phyloP scores from a whole-genome alignment of 30 jellyfish, hydroid and myxozoan species.

The Haliclystus octoradiatus region DNA sequence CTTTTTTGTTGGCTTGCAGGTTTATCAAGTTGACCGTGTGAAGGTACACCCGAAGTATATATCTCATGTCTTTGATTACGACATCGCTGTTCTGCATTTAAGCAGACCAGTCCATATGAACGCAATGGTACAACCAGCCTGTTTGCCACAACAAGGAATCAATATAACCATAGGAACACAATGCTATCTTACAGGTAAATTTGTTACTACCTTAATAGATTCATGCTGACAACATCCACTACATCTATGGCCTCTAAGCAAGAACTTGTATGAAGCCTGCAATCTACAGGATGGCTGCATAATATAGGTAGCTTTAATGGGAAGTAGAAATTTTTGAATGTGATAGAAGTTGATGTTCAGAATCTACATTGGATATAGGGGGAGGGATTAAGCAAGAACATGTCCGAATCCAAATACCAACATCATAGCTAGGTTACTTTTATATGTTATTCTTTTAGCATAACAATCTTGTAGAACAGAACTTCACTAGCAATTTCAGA shows the following conservation, averaged over 20 bases:
- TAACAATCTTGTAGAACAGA: too few relatives aligned
- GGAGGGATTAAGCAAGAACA: too few relatives aligned
- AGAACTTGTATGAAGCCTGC: too few relatives aligned
- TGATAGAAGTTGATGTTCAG: not conserved
- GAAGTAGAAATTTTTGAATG: not conserved
- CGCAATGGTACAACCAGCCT: conserved; percentile 49
- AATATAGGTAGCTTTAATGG: not conserved
- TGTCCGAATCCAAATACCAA: too few relatives aligned
- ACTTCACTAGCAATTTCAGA: too few relatives aligned
- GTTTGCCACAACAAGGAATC: conserved; percentile 42
- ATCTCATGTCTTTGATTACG: conserved; percentile 35
- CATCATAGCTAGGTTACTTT: too few relatives aligned
- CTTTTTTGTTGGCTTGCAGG: too few relatives aligned
- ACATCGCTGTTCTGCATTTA: conserved; percentile 57
- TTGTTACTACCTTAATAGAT: not conserved
- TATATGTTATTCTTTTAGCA: too few relatives aligned
- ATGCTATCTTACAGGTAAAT: conserved; percentile 60
- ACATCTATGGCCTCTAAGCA: too few relatives aligned
- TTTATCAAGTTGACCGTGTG: too few relatives aligned
- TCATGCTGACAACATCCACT: too few relatives aligned
- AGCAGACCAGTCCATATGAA: conserved; percentile 36
- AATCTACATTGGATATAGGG: not conserved
- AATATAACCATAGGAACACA: conserved; percentile 65
- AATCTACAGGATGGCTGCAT: not conserved
- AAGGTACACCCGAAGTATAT: conserved; percentile 44